Evolutionary conservation across 1,140 invertebrate genomes (phyloP).

Genomic region (Pogonognathellus flavescens): DNA sequence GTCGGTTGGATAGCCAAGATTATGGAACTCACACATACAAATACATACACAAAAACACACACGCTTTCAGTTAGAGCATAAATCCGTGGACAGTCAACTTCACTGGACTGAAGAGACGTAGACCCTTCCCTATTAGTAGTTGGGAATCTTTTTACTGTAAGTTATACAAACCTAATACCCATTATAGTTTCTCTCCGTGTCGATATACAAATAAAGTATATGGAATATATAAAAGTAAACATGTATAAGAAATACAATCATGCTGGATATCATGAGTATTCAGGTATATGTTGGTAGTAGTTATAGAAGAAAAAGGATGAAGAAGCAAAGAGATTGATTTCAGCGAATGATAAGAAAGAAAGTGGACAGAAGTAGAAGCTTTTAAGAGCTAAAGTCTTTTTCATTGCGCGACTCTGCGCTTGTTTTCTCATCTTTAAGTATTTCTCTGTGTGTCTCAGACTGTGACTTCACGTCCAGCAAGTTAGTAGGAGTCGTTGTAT

Average conservation of each 20-base stretch:
- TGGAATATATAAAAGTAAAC: too few species aligned
- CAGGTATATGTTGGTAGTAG: background rate
- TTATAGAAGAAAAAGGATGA: background rate
- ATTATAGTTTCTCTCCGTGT: too few species aligned
- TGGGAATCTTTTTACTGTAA: background rate
- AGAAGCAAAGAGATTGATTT: constrained; percentile 17
- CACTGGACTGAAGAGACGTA: background rate
- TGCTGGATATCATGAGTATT: too few species aligned
- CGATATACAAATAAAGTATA: too few species aligned
- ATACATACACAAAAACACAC: background rate
- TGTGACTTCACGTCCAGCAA: background rate
- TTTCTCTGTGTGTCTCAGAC: background rate
- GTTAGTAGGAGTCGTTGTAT: too few species aligned
- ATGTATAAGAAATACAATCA: too few species aligned
- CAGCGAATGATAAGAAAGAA: constrained; percentile 29
- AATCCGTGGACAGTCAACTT: background rate
- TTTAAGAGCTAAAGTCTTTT: constrained; percentile 33
- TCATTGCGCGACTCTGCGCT: constrained; percentile 22
- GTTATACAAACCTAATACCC: background rate
- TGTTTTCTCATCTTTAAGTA: constrained; percentile 21
- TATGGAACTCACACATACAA: constrained; percentile 15
- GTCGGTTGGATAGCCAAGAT: background rate
- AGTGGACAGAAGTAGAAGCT: constrained; percentile 19
- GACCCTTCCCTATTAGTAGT: constrained; percentile 1
- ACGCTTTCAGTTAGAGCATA: background rate